These are phyloP conservation scores for Coptotermes formosanus DNA, from an alignment of 1,140 invertebrate genomes.

Conservation along the genomic window DNA sequence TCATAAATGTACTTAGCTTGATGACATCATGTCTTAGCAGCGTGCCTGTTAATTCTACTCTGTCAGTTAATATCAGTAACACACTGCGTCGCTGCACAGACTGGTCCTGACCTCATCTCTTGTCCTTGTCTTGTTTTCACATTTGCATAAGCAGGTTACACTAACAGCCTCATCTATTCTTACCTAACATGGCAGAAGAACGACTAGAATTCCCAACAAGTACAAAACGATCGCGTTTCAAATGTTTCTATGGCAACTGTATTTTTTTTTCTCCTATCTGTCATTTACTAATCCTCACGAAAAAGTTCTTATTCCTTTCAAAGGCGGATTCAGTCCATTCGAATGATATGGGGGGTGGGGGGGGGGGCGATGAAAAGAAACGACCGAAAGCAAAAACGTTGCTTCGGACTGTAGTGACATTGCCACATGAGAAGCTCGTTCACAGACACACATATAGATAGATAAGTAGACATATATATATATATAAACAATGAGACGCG, in stretches of 20 bases:
- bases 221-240: background rate
- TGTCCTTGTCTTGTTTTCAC: background rate
- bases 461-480: no score
- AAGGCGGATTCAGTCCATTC: background rate
- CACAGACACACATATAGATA: no score
- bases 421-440: no score
- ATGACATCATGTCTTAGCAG: background rate
- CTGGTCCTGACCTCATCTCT: background rate
- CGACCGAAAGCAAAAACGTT: no score
- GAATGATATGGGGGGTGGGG: no score
- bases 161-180: background rate
- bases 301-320: background rate
- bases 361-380: no score
- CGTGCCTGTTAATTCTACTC: background rate
- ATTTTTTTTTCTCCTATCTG: background rate
- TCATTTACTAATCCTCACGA: background rate
- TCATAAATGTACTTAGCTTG: background rate
- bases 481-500: no score
- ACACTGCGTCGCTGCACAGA: background rate
- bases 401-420: no score
- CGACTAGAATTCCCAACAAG: background rate
- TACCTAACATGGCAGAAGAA: background rate
- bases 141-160: constrained; percentile 1
- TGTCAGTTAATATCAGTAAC: background rate
- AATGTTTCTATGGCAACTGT: background rate